A percentile compares a stretch with the other conserved stretches of the same genome.
These are phyloP conservation scores for Phalacrocorax carbo DNA, from an alignment of 2,113 vertebrate genomes.

Conservation along the genomic window DNA sequence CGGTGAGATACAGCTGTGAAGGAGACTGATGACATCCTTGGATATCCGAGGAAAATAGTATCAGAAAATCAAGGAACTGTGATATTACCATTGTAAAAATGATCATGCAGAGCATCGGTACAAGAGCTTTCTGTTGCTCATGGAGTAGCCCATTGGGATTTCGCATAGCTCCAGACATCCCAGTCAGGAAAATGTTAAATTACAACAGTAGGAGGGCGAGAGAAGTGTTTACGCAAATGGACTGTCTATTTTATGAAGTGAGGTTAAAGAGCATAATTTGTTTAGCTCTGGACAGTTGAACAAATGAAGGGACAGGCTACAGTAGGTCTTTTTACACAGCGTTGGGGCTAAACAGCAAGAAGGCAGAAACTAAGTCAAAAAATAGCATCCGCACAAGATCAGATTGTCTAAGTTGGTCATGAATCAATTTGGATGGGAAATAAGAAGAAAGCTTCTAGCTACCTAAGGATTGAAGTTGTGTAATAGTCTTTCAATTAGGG, in stretches of 20 bases:
- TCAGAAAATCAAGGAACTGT: background rate
- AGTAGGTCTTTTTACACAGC: background rate
- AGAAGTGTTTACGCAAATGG: background rate
- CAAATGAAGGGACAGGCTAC: background rate
- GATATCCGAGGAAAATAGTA: background rate
- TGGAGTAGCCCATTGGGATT: background rate
- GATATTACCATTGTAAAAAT: background rate
- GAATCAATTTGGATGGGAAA: conserved; percentile 33
- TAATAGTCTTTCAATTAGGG: conserved; percentile 49
- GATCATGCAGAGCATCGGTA: background rate
- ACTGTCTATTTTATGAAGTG: background rate
- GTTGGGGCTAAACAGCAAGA: background rate
- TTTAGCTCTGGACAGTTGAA: background rate
- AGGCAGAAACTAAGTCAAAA: background rate
- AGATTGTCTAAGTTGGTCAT: background rate
- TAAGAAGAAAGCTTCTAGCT: conserved; percentile 28
- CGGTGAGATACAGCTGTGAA: background rate
- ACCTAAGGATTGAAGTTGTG: conserved; percentile 17
- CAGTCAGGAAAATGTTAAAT: background rate
- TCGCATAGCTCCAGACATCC: background rate
- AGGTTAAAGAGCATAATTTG: background rate
- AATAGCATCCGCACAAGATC: background rate
- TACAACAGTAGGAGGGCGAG: background rate
- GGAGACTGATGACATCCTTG: background rate
- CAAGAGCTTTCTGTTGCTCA: background rate